These are phyloP conservation scores for Heliconius aoede DNA, from an alignment of 2,888 invertebrate genomes.

Conservation along the genomic window DNA sequence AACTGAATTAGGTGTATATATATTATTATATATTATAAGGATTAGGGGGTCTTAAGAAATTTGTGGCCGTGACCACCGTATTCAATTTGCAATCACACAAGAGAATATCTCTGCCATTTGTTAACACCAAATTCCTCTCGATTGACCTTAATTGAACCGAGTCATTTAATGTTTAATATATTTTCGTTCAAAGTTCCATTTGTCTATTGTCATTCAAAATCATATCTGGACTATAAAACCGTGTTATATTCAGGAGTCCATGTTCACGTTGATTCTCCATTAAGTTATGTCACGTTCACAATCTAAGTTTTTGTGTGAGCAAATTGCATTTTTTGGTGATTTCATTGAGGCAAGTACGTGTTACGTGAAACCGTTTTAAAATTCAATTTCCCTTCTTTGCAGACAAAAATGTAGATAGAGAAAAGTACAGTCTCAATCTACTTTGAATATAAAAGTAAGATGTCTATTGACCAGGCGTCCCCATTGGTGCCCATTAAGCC, in stretches of 20 bases:
- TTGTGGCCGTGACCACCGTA: neutral
- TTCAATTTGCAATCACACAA: too few relatives aligned
- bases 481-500: slow-evolving; percentile 82
- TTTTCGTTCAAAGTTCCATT: slow-evolving; percentile 54
- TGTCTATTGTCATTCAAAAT: slow-evolving; percentile 56
- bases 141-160: slow-evolving; percentile 73
- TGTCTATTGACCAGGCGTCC: slow-evolving; percentile 82
- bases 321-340: slow-evolving; percentile 65
- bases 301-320: slow-evolving; percentile 25
- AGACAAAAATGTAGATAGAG: slow-evolving; percentile 81
- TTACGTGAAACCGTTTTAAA: slow-evolving; percentile 31
- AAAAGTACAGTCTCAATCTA: slow-evolving; percentile 64
- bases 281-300: slow-evolving; percentile 26
- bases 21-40: too few relatives aligned
- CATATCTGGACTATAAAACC: slow-evolving; percentile 57
- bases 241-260: slow-evolving; percentile 53
- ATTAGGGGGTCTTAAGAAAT: neutral
- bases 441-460: slow-evolving; percentile 69
- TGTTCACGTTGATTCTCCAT: slow-evolving; percentile 46
- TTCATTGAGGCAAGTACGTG: slow-evolving; percentile 44
- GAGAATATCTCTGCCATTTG: neutral
- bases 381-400: slow-evolving; percentile 59
- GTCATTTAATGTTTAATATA: slow-evolving; percentile 62
- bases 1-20: too few relatives aligned
- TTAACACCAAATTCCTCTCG: slow-evolving; percentile 55